Evolutionary conservation across 2,113 vertebrate species (phyloP).

Genomic region (Serilophus lunatus): DNA sequence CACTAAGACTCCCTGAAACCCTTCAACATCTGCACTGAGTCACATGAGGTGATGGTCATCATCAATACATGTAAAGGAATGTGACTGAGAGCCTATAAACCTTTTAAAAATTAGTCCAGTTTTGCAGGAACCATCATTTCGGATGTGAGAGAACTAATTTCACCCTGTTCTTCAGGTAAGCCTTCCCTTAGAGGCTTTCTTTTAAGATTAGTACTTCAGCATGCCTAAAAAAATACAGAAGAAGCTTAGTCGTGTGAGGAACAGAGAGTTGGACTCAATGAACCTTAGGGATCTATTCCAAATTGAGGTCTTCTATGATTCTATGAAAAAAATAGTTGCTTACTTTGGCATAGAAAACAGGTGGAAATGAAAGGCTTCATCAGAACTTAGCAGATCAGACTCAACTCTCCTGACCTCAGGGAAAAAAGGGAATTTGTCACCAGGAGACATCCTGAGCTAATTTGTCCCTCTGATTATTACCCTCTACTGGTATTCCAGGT

Average conservation of each 20-base stretch:
- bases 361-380: neutral
- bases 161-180: neutral
- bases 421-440: neutral
- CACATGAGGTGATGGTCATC: neutral
- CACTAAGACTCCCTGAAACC: neutral
- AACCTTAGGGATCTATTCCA: neutral
- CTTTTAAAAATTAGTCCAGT: neutral
- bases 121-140: neutral
- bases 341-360: neutral
- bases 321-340: neutral
- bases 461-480: too few relatives aligned
- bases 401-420: neutral
- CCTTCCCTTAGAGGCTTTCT: neutral
- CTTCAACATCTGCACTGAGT: neutral
- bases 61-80: neutral
- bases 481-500: too few relatives aligned
- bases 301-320: neutral
- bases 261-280: accelerated
- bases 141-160: neutral
- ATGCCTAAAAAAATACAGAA: neutral
- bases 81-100: neutral
- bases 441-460: too few relatives aligned
- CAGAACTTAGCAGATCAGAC: neutral
- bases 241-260: neutral
- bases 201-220: neutral